These are phyloP conservation scores for Eulemur mongoz DNA, from an alignment of 2,797 vertebrate genomes.

Conservation along the genomic window DNA sequence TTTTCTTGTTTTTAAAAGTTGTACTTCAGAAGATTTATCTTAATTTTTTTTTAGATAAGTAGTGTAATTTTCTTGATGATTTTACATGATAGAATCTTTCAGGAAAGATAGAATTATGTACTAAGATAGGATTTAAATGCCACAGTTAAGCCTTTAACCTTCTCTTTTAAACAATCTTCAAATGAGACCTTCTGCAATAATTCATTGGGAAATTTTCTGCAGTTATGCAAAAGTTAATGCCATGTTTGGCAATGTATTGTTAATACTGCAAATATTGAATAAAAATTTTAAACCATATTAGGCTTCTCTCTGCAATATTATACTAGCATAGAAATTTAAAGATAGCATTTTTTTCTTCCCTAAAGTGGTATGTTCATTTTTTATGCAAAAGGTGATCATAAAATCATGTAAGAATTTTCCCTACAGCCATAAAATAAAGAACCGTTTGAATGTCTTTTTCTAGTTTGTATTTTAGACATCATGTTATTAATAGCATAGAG, in stretches of 20 bases:
- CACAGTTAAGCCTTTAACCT: not conserved
- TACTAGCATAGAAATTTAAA: not conserved
- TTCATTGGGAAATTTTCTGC: not conserved
- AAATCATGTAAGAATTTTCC: not conserved
- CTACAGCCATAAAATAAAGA: not conserved
- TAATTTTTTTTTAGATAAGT: not conserved
- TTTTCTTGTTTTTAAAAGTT: slow-evolving; percentile 4
- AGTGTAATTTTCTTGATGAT: not conserved
- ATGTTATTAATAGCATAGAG: not conserved
- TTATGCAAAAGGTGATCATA: not conserved
- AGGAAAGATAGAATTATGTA: not conserved
- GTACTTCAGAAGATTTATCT: not conserved
- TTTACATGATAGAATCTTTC: not conserved
- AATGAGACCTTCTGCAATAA: not conserved
- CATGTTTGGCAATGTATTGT: not conserved
- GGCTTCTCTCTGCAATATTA: not conserved
- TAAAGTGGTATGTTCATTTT: not conserved
- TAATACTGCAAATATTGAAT: not conserved
- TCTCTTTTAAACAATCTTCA: not conserved
- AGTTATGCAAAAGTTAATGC: not conserved
- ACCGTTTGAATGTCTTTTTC: not conserved
- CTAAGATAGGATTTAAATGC: not conserved
- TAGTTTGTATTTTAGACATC: not conserved
- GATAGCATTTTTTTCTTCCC: not conserved
- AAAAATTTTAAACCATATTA: not conserved